Conservation (phyloP, 2,113 vertebrate species). For the Beaufortia kweichowensis region DNA sequence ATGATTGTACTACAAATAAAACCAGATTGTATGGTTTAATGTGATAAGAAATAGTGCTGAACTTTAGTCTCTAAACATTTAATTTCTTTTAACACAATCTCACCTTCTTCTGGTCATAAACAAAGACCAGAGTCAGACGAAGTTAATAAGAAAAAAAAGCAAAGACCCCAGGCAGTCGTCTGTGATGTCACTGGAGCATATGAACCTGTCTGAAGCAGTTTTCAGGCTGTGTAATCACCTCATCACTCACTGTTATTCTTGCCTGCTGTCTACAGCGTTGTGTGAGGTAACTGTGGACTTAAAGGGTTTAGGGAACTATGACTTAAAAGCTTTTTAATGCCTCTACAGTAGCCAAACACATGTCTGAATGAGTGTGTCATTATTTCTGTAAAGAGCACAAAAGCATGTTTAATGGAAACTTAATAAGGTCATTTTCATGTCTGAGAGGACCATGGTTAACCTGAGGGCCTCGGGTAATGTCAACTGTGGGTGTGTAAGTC, state of each 20-base stretch:
- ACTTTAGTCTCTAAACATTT: no score
- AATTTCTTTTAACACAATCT: no score
- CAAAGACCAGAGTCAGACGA: background rate
- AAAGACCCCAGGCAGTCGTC: background rate
- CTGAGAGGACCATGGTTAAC: background rate
- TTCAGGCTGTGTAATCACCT: background rate
- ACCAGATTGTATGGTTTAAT: no score
- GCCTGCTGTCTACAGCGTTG: background rate
- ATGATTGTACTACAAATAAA: no score
- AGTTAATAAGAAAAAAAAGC: background rate
- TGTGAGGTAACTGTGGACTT: background rate
- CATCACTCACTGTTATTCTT: background rate
- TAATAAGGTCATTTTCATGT: background rate
- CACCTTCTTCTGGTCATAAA: background rate
- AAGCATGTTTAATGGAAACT: background rate
- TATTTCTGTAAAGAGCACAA: slow-evolving; percentile 15
- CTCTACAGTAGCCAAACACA: background rate
- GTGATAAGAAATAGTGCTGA: no score
- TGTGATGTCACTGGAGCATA: background rate
- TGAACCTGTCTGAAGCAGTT: background rate
- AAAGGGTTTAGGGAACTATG: background rate
- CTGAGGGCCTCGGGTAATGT: background rate
- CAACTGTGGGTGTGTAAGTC: background rate
- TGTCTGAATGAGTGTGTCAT: background rate
- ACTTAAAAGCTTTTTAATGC: background rate